Conservation (phyloP, 2,888 invertebrate genomes). For the Chrysina gloriosa region DNA sequence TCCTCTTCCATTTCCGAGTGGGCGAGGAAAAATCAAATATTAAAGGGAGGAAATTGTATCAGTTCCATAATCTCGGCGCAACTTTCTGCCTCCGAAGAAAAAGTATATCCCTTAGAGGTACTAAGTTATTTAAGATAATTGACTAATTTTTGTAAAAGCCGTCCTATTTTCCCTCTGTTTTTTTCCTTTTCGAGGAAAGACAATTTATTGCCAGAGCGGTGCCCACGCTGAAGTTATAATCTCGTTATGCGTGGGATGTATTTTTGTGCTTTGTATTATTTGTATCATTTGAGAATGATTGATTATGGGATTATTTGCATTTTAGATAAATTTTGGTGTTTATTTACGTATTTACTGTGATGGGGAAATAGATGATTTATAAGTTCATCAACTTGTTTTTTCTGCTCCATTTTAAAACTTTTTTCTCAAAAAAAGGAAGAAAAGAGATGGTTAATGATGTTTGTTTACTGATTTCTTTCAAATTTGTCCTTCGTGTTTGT, state of each 20-base stretch:
- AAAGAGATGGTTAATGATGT: no score
- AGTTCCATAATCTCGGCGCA: constrained; percentile 31
- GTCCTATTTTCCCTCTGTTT: constrained; percentile 50
- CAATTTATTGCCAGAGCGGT: neutral
- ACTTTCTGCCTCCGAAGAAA: constrained; percentile 10
- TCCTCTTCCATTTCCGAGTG: neutral
- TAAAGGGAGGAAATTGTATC: constrained; percentile 29
- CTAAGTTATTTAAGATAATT: constrained; percentile 59
- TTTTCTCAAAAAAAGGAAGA: no score
- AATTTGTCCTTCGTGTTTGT: no score
- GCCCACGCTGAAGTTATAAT: neutral
- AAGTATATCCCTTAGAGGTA: constrained; percentile 36
- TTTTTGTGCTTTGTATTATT: neutral
- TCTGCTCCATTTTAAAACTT: no score
- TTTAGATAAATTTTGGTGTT: no score
- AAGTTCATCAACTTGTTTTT: no score
- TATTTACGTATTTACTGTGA: no score
- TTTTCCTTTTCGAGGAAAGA: constrained; percentile 2
- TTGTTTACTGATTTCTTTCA: no score
- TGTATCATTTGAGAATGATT: no score
- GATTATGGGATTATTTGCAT: no score
- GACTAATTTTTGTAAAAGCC: constrained; percentile 61
- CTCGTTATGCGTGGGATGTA: neutral
- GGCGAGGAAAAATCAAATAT: constrained; percentile 29
- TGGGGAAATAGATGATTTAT: no score